A percentile compares a stretch with the other conserved stretches of the same genome.
Evolutionary conservation across 2,113 vertebrate species (phyloP).

Genomic region (Misgurnus mizolepis): DNA sequence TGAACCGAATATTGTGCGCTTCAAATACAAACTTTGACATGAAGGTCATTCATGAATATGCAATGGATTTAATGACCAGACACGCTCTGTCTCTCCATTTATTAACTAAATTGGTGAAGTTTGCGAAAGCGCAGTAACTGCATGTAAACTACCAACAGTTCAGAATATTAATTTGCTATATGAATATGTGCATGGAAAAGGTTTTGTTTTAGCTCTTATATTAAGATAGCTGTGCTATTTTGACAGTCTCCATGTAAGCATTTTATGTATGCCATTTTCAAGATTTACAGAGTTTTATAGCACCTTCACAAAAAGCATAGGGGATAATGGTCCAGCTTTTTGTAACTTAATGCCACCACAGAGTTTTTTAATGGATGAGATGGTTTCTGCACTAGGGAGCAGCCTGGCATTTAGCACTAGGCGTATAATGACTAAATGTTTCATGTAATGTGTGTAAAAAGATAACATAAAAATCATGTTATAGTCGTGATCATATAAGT

Average conservation of each 20-base stretch:
- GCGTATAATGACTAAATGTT: not conserved
- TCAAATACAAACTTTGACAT: conserved; percentile 9
- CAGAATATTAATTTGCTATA: not conserved
- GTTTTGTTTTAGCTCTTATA: not conserved
- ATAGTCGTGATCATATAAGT: not conserved
- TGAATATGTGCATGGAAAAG: not conserved
- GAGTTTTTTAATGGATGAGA: conserved; percentile 26
- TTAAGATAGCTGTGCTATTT: not conserved
- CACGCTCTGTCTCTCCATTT: conserved; percentile 25
- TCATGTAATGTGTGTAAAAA: not conserved
- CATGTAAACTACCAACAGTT: too few relatives aligned
- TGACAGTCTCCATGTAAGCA: conserved; percentile 59
- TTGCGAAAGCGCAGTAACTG: not conserved
- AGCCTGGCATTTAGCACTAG: conserved; percentile 3
- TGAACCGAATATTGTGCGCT: not conserved
- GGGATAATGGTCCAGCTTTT: conserved; percentile 36
- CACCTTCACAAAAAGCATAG: conserved; percentile 50
- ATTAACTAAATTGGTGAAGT: not conserved
- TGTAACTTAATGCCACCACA: conserved; percentile 52
- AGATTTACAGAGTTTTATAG: conserved; percentile 62
- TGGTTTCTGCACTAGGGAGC: conserved; percentile 21
- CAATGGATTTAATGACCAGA: not conserved
- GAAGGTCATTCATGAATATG: conserved; percentile 36
- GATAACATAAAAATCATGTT: not conserved
- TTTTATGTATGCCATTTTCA: conserved; percentile 57